These are phyloP conservation scores for Cryptomyrus ogoouensis DNA, from an alignment of 2,113 vertebrate species.

Conservation along the genomic window DNA sequence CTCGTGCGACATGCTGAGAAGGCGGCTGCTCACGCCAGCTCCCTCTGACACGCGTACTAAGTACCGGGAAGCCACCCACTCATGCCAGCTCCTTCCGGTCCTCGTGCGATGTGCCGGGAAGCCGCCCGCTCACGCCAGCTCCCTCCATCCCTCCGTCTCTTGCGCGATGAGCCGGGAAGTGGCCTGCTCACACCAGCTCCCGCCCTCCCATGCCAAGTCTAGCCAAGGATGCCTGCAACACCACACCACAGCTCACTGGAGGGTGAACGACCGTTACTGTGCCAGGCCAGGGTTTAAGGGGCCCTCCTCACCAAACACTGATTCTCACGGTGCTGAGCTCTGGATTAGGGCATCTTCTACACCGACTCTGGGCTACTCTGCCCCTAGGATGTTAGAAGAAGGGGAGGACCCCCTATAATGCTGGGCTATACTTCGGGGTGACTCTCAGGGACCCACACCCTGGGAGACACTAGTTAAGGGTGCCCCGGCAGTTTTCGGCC, in stretches of 20 bases:
- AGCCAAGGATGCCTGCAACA: background rate
- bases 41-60: no score
- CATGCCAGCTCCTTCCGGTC: no score
- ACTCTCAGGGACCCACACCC: background rate
- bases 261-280: background rate
- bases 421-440: background rate
- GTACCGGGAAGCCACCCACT: no score
- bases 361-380: background rate
- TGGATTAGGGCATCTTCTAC: background rate
- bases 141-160: background rate
- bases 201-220: background rate
- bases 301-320: background rate
- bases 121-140: background rate
- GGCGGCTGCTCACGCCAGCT: no score
- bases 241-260: background rate
- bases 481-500: slow-evolving; percentile 88
- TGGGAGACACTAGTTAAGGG: slow-evolving; percentile 72
- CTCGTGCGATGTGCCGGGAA: no score
- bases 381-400: background rate
- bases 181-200: background rate
- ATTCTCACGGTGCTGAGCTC: background rate
- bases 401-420: background rate
- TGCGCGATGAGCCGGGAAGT: no score
- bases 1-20: no score
- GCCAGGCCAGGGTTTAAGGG: background rate